A percentile compares a stretch with the other conserved stretches of the same genome.
phyloP scores from a whole-genome alignment of 2,797 vertebrate genomes.

The Lagocephalus sceleratus region DNA sequence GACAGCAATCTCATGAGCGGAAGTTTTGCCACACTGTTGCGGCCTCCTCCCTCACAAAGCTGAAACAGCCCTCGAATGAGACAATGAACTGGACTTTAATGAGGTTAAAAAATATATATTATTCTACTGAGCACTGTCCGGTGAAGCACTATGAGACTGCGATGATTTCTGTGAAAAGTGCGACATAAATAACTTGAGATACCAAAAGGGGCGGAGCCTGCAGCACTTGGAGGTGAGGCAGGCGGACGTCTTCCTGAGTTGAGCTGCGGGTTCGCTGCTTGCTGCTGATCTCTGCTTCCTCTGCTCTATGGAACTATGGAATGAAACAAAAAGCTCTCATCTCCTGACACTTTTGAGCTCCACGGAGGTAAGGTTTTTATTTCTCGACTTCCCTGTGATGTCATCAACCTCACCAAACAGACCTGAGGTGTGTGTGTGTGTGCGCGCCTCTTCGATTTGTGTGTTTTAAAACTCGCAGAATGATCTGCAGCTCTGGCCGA shows the following conservation, averaged over 20 bases:
- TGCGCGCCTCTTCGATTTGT: background rate
- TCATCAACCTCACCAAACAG: background rate
- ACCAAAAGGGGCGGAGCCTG: constrained; percentile 45
- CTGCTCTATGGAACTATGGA: constrained; percentile 32
- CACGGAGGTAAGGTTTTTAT: constrained; percentile 43
- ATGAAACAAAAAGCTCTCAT: background rate
- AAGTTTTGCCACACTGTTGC: no score
- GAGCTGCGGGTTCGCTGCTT: constrained; percentile 7
- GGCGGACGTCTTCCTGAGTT: constrained; percentile 43
- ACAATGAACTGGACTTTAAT: no score
- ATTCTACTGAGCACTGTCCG: no score
- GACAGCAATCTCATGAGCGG: no score
- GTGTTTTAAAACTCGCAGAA: background rate
- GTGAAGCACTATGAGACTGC: no score
- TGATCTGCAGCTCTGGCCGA: no score
- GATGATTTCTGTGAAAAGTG: background rate
- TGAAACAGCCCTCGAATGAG: no score
- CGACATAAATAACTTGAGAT: background rate
- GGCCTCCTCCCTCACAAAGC: no score
- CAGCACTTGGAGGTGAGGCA: constrained; percentile 17
- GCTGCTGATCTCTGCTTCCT: constrained; percentile 18
- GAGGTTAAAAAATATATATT: no score
- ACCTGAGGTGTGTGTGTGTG: background rate
- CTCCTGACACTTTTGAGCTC: constrained; percentile 1
- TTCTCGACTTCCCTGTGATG: background rate